Evolutionary conservation across 2,113 vertebrate species (phyloP), one percentile per base, ranked within the genome.

Genomic region (Poicephalus gulielmi): DNA sequence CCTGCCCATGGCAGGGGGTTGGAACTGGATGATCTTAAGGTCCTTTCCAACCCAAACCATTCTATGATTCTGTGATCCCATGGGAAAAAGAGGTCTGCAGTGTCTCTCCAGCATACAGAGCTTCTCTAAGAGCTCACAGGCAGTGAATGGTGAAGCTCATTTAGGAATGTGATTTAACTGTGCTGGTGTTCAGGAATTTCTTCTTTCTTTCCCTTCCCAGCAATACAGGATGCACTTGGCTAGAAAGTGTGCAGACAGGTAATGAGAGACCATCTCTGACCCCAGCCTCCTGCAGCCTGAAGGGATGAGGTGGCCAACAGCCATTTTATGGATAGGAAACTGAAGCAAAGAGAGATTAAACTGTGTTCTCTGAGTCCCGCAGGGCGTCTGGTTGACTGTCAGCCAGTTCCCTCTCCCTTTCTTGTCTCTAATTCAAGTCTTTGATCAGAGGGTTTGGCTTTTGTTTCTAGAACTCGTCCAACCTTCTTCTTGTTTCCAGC

Each of bases 401-500:
- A 92, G 88, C 94, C 94, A 93, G 76, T 76, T 88, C 44, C 75
- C 52, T 78, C 57, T 93, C 84, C n/a, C 80, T 78, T 94, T 93
- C 92, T 95, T 93, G 83, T 84, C 69, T 92, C 83, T 95, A 94
- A 93, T 96, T 92, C 1, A 3, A 88, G 93, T 89, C 86, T 95
- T 95, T 96, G 91, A 94, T 95, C 92, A 53, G 74, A 75, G 66
- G 30, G 69, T 91, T 80, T 91, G 88, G 86, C 92, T 96, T 92
- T 94, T 94, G 86, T 95, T 94, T 91, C 92, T 80, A 17, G 17
- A 76, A 27, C 67, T 95, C 1, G 0, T 89, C 88, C 91, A 96
- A 59, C 57, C 90, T 82, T 18, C 27, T 73, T 49, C 66, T 52
- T 86, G 92, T 90, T 91, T 91, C 81, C 86, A 83, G 83, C 83